A percentile compares a stretch with the other conserved stretches of the same genome.
Evolutionary conservation across 2,797 vertebrate genomes (phyloP).

Genomic region (Aldrovandia affinis): DNA sequence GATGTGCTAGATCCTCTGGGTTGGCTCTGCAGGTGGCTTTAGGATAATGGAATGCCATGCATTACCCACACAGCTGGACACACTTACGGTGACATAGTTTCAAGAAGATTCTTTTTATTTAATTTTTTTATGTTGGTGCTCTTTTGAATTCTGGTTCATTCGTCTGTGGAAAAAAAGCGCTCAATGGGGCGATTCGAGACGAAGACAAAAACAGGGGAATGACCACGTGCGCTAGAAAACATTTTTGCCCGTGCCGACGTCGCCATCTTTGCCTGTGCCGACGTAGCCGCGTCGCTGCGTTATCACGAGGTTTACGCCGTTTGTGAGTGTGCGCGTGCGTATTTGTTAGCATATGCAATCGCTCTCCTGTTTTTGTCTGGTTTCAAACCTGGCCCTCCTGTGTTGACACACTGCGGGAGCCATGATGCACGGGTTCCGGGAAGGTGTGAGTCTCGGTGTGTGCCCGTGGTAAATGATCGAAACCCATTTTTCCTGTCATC

Average conservation of each 20-base stretch:
- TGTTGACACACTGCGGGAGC: not conserved
- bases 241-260: no score
- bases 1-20: not conserved
- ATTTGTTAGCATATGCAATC: not conserved
- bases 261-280: no score
- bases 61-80: conserved; percentile 11
- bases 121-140: not conserved
- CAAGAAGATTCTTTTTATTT: not conserved
- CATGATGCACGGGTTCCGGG: not conserved
- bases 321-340: no score
- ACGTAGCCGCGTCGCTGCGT: no score
- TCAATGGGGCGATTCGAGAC: not conserved
- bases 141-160: not conserved
- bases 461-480: not conserved
- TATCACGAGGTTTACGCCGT: no score
- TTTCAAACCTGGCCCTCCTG: not conserved
- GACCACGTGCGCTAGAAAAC: not conserved
- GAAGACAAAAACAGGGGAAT: not conserved
- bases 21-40: not conserved
- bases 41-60: not conserved
- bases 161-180: not conserved
- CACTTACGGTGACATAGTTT: not conserved
- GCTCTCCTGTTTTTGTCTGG: not conserved
- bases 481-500: not conserved
- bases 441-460: conserved; percentile 1